Evolutionary conservation across 37 sponge, comb jelly and placozoan genomes (phyloP).

Genomic region (Axinella damicornis): DNA sequence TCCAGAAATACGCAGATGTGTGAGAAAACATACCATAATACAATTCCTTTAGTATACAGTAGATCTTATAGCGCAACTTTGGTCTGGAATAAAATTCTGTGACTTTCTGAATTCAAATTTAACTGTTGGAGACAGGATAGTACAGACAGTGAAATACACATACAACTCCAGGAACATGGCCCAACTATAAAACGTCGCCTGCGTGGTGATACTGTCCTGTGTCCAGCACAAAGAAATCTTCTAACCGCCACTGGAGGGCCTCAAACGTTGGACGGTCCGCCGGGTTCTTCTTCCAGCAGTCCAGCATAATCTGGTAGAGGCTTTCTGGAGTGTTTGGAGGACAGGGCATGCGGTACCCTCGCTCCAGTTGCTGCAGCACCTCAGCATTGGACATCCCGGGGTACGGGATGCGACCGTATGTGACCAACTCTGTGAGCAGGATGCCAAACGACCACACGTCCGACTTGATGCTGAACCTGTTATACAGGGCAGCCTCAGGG

Average conservation of each 20-base stretch:
- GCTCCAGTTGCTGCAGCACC: conserved; percentile 74
- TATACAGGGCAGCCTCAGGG: conserved; percentile 97
- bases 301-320: conserved; percentile 90
- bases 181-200: conserved; percentile 29
- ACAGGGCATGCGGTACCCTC: conserved; percentile 91
- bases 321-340: conserved; percentile 82
- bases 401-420: conserved; percentile 90
- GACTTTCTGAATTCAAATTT: no score
- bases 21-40: no score
- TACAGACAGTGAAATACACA: no score
- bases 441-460: conserved; percentile 99
- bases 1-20: no score
- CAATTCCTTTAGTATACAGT: no score
- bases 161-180: no score
- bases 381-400: conserved; percentile 92
- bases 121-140: no score
- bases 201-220: conserved; percentile 76
- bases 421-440: conserved; percentile 93
- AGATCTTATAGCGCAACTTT: no score
- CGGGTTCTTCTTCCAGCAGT: conserved; percentile 89
- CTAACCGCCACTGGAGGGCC: conserved; percentile 81
- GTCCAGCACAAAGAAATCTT: conserved; percentile 83
- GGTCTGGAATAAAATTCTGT: no score
- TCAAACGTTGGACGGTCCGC: conserved; percentile 91
- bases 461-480: conserved; percentile 96